Evolutionary conservation across 1,140 invertebrate genomes (phyloP).

Genomic region (Maconellicoccus hirsutus): DNA sequence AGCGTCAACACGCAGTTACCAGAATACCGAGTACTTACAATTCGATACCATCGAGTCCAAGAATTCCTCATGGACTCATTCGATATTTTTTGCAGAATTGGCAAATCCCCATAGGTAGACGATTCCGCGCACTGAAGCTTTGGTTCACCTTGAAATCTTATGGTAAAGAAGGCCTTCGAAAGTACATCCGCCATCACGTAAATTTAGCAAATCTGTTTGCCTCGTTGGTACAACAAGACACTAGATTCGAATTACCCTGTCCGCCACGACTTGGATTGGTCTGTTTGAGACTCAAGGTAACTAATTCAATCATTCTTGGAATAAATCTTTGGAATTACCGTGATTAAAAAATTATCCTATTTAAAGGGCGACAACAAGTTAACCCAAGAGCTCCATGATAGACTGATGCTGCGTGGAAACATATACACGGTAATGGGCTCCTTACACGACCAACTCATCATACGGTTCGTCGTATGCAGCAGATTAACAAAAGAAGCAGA

Average conservation of each 20-base stretch:
- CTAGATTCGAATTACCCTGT: constrained; percentile 63
- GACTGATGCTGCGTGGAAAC: constrained; percentile 60
- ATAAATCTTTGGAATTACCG: background rate
- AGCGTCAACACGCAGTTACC: constrained; percentile 45
- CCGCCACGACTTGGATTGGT: constrained; percentile 67
- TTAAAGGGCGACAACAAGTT: constrained; percentile 59
- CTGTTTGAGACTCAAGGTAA: constrained; percentile 76
- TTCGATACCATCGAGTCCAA: constrained; percentile 8
- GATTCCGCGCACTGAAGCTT: constrained; percentile 84
- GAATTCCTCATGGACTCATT: background rate
- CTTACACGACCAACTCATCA: constrained; percentile 53
- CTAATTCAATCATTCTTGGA: no score
- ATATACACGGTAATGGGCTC: constrained; percentile 74
- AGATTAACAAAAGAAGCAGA: constrained; percentile 54
- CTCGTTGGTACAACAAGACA: constrained; percentile 50
- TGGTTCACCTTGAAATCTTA: constrained; percentile 85
- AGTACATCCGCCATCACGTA: constrained; percentile 64
- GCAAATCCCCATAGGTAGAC: constrained; percentile 81
- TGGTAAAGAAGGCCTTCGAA: constrained; percentile 66
- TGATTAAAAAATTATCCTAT: constrained; percentile 23
- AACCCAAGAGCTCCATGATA: constrained; percentile 61
- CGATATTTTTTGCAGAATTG: constrained; percentile 65
- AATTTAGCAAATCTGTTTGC: constrained; percentile 65
- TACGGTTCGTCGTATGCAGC: constrained; percentile 75
- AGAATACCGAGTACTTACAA: constrained; percentile 57